These are phyloP conservation scores for Pitangus sulphuratus DNA, from an alignment of 2,797 vertebrate species.

Conservation along the genomic window DNA sequence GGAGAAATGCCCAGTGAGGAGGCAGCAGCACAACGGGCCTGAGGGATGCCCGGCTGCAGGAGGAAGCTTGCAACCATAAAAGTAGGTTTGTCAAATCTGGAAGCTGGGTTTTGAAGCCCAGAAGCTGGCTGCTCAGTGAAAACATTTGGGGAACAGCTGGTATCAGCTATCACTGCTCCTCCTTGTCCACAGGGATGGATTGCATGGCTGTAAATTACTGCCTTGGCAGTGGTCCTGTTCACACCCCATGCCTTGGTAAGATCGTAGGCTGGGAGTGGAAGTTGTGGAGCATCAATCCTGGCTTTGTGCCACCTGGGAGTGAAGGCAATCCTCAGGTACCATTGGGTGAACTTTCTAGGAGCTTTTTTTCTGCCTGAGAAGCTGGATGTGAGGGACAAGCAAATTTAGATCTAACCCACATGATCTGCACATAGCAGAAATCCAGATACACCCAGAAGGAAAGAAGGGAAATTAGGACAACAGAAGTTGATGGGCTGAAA, in stretches of 20 bases:
- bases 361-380: background rate
- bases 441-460: background rate
- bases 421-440: background rate
- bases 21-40: background rate
- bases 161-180: conserved; percentile 27
- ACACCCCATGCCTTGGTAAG: conserved; percentile 21
- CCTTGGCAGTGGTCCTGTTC: conserved; percentile 26
- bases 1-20: background rate
- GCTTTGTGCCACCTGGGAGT: conserved; percentile 5
- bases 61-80: background rate
- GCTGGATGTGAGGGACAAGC: background rate
- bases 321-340: background rate
- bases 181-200: conserved; percentile 49
- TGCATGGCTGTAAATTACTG: conserved; percentile 40
- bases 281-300: conserved; percentile 29
- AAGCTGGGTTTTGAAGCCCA: conserved; percentile 30
- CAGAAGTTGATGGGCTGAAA: conserved; percentile 25
- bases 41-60: background rate
- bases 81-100: background rate
- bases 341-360: background rate
- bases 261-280: conserved; percentile 3
- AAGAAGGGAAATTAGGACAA: conserved; percentile 25
- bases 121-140: conserved; percentile 26
- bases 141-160: conserved; percentile 66
- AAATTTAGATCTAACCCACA: background rate